Evolutionary conservation across 1,140 invertebrate genomes (phyloP).

Genomic region (Drosophila takahashii): DNA sequence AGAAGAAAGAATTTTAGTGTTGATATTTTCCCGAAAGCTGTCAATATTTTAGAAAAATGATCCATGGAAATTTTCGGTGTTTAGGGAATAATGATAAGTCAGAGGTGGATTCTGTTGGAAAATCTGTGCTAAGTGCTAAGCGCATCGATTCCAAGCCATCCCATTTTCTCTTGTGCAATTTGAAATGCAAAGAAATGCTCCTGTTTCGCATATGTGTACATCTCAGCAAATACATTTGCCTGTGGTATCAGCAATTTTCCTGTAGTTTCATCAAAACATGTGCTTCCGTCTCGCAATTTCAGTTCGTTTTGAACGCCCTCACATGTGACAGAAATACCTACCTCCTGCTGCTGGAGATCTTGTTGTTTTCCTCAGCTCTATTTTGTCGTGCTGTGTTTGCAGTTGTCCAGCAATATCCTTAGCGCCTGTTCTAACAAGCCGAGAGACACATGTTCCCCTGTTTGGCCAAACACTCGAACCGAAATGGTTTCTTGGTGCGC

Average conservation of each 20-base stretch:
- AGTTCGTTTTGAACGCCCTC: constrained; percentile 5
- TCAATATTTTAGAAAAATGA: too few species aligned
- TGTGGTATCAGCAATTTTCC: constrained; percentile 28
- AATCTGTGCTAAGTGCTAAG: too few species aligned
- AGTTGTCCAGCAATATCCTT: constrained; percentile 31
- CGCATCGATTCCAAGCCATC: not conserved
- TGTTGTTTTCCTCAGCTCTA: not conserved
- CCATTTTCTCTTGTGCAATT: not conserved
- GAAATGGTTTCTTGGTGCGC: constrained; percentile 24
- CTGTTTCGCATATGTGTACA: not conserved
- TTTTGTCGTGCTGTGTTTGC: not conserved
- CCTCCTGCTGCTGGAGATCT: not conserved
- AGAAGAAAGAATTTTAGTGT: too few species aligned
- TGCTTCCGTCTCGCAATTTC: constrained; percentile 25
- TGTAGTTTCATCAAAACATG: constrained; percentile 22
- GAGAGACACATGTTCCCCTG: constrained; percentile 34
- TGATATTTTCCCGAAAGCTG: too few species aligned
- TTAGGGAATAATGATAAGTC: too few species aligned
- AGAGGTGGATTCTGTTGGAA: too few species aligned
- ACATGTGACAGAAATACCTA: constrained; percentile 2
- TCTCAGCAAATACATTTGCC: constrained; percentile 1
- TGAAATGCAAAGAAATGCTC: not conserved
- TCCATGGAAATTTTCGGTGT: too few species aligned
- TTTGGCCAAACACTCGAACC: constrained; percentile 42
- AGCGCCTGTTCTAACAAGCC: constrained; percentile 22